Evolutionary conservation across 2,888 invertebrate species (phyloP).

Genomic region (Rhingia rostrata): DNA sequence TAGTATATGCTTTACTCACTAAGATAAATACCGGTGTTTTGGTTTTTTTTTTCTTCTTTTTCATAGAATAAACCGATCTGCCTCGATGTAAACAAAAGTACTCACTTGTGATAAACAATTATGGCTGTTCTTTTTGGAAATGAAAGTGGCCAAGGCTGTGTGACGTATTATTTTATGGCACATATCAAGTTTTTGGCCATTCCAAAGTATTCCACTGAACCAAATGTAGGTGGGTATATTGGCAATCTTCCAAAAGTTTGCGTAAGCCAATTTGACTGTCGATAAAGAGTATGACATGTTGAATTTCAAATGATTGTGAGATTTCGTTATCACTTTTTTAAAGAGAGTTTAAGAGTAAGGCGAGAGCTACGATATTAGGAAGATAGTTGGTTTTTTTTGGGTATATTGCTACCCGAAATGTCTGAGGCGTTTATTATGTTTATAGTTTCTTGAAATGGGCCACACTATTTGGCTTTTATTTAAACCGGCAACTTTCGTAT

Average conservation of each 20-base stretch:
- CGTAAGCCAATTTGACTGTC: slow-evolving; percentile 5
- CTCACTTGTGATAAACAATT: not conserved
- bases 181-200: not conserved
- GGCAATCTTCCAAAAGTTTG: slow-evolving; percentile 11
- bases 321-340: not conserved
- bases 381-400: no score
- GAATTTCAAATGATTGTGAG: not conserved
- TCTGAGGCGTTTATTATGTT: no score
- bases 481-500: no score
- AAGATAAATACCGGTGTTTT: no score
- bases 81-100: not conserved
- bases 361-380: no score
- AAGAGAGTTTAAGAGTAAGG: slow-evolving; percentile 10
- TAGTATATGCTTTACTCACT: no score
- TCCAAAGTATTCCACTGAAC: not conserved
- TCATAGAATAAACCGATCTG: no score
- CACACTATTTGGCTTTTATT: no score
- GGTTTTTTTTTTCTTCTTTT: no score
- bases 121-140: not conserved
- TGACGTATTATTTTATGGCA: not conserved
- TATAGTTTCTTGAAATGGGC: no score
- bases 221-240: not conserved
- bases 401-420: no score
- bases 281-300: not conserved
- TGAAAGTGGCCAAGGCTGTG: slow-evolving; percentile 5